Evolutionary conservation across 2,888 invertebrate species (phyloP), one percentile per base, ranked within the genome.

Genomic region (Octonoba sinensis): DNA sequence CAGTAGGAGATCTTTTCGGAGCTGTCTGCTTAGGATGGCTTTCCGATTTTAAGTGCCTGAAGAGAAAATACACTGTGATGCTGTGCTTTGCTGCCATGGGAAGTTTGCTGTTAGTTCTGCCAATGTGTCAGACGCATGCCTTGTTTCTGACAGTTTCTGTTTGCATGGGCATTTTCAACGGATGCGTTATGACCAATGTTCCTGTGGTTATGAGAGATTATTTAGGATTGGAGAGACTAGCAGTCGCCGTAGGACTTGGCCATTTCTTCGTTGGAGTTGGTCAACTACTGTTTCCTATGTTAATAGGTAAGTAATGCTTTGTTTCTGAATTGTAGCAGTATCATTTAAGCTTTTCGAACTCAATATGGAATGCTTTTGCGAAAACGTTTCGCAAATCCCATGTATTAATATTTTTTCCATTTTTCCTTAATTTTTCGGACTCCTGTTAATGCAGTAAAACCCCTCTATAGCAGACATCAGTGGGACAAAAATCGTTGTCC

Each of bases 151-250:
- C 66, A 1, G 65, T 85, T 4, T 79, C 85, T n/a, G 65, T 84
- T 1, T 66, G 72, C 15, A 78, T 83, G 64, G 85, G 85, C 1
- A 57, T 85, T 16, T 82, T 84, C 46, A 85, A 83, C 20, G 85
- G 85, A 11, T 84, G 84, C 67, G 83, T 85, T 59, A 85, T 85
- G 84, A 79, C 84, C 8, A 79, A 85, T 54, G 73, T 85, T 15
- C 84, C 85, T 13, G 85, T 84, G 15, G 66, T 85, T 16, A 75
- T 85, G 76, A 57, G 84, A n/a, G 85, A 85, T 36, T 85, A 85
- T 60, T 60, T 85, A 2, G 85, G 85, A 22, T 60, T 76, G 11
- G 85, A 84, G 16, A 85, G 81, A 49, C 75, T 83, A 24, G 84
- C 85, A 12, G 78, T 84, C 1, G 84, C 84, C 12, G 81, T 84